Evolutionary conservation across 37 sponge, comb jelly and placozoan genomes (phyloP), one percentile per base, ranked within the genome.

Genomic region (Cliona cf. orientalis): DNA sequence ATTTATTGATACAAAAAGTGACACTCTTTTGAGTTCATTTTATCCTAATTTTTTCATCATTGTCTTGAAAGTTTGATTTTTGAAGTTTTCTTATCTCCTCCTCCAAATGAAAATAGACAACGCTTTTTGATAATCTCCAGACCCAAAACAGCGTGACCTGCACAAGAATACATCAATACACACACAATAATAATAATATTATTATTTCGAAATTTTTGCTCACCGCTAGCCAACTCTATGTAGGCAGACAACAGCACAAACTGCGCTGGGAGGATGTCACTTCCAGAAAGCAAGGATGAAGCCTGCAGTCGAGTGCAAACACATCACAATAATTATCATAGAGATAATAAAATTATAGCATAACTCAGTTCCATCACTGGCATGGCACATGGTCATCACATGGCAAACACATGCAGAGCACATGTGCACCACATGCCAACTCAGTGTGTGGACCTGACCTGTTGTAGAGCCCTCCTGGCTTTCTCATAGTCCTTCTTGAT

Each of bases 221-320:
- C 60, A 91, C 96, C 97, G 58, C 87, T 73, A 80, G 80, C 89
- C 19, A 97, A 81, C 46, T 97, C 98, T 42, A 97, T 87, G 66
- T 91, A 97, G 14, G 89, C 94, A 61, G 96, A 85, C 4, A 97
- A 68, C 28, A 95, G 86, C 39, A 93, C 81, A 29, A 91, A 89
- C 73, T 93, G 82, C 0, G 89, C 84, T 31, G 83, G 65, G 14
- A 75, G n/a, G n/a, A n/a, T n/a, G n/a, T n/a, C 83, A 5, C 49
- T 61, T 1, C 59, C 70, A 26, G 76, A 77, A 58, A 90, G 71
- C 4, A 66, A 23, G n/a, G n/a, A n/a, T 12, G 76, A 58, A 31
- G 83, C 69, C 84, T 89, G 70, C 35, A 59, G 45, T n/a, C 19
- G 17, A 32, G 53, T 36, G 0, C 72, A 38, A 28, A 71, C 43